These are phyloP conservation scores for Marmota monax DNA, from an alignment of 2,113 vertebrate species.

Conservation along the genomic window DNA sequence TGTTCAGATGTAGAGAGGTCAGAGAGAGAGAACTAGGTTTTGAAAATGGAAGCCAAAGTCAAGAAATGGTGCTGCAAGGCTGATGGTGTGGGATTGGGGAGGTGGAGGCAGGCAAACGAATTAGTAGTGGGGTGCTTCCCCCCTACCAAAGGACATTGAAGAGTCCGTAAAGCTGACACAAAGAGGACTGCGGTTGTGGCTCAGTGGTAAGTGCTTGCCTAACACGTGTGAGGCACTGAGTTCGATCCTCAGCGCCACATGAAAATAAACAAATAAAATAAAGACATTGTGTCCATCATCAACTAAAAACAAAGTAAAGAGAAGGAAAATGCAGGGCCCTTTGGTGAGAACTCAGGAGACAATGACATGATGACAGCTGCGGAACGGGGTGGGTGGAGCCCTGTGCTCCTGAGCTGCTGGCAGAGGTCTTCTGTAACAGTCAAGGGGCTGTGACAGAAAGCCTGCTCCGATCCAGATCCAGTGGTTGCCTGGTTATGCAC, in stretches of 20 bases:
- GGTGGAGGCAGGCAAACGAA: background rate
- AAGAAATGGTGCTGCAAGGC: background rate
- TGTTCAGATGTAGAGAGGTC: background rate
- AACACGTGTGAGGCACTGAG: too few species aligned
- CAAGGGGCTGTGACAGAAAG: accelerated
- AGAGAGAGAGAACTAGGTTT: background rate
- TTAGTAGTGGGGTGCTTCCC: background rate
- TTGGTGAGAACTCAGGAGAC: background rate
- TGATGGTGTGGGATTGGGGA: accelerated
- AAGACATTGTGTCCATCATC: too few species aligned
- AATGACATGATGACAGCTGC: background rate
- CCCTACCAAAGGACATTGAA: background rate
- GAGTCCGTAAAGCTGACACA: background rate
- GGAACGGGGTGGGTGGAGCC: background rate
- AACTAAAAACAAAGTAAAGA: background rate
- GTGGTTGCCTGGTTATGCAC: background rate
- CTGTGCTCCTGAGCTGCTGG: accelerated
- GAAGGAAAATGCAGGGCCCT: background rate
- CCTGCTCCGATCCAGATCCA: background rate
- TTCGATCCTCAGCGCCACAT: too few species aligned
- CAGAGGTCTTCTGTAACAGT: background rate
- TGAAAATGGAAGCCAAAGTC: constrained; percentile 9
- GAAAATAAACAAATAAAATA: too few species aligned
- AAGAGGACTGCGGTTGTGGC: too few species aligned
- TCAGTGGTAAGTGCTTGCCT: too few species aligned